Evolutionary conservation across 2,113 vertebrate genomes (phyloP), one percentile per base, ranked within the genome.

Genomic region (Arvicanthis niloticus): DNA sequence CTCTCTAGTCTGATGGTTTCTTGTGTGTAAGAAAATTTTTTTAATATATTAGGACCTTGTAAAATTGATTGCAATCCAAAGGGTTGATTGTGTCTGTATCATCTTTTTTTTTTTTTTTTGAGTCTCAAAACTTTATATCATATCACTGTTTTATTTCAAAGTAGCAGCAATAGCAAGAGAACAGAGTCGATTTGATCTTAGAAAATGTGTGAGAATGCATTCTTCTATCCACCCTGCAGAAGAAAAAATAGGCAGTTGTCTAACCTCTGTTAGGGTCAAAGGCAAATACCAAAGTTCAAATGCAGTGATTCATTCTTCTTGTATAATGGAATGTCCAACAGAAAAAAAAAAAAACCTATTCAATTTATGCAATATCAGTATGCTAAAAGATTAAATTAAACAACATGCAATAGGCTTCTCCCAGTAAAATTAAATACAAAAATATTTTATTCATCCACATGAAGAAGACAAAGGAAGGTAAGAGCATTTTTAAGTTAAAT

Each of bases 31-130:
- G 13, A 80, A 51, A n/a, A 31, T 76, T 81, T 75, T 75, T 84
- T 91, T 90, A 80, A 45, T 40, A 12, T 4, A 40, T 92, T 92
- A 78, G 45, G 11, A 78, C 62, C 73, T 81, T 73, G 37, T 76
- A 73, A 42, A 76, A 91, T 88, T 91, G 51, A 85, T 3, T 67
- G 11, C 5, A 37, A 72, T 88, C 68, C 29, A 51, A 76, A 88
- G 7, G 60, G 40, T 51, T 84, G 4, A 37, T 81, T 70, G 2
- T 26, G 42, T 93, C 9, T 65, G 21, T 85, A n/a, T 65, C 26
- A 84, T 67, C 2, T 37, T 42, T 93, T 82, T 93, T 90, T 93
- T 91, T 37, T 42, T 93, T 82, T 93, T 90, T 93, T 91, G 11
- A 58, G 34, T 72, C 24, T 93, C 56, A 87, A 48, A 85, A 81